A percentile compares a stretch with the other conserved stretches of the same genome.
phyloP scores from a whole-genome alignment of 2,888 invertebrate genomes.

The Piscicola geometra region DNA sequence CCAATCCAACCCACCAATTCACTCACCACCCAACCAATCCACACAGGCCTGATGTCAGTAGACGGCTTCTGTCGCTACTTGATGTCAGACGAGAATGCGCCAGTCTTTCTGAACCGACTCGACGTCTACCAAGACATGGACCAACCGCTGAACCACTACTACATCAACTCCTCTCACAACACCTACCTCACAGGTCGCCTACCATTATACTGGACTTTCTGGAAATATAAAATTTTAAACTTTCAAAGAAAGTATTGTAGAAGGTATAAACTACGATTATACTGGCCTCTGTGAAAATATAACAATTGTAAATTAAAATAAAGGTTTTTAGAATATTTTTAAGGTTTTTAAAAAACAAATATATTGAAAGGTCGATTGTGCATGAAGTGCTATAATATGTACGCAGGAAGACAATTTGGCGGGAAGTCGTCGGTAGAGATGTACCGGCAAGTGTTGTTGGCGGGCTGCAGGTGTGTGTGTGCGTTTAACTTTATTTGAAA shows the following conservation, averaged over 20 bases:
- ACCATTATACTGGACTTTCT: no score
- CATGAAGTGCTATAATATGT: no score
- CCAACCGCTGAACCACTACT: conserved; percentile 93
- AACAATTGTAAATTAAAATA: no score
- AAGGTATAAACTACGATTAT: no score
- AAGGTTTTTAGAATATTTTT: no score
- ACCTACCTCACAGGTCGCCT: conserved; percentile 56
- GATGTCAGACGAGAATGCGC: conserved; percentile 99
- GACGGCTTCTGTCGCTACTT: conserved; percentile 95
- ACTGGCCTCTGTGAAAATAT: no score
- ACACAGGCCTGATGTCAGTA: conserved; percentile 68
- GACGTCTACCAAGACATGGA: conserved; percentile 92
- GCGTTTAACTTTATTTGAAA: background rate
- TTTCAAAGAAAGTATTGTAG: no score
- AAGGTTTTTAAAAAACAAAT: no score
- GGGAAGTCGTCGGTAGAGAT: conserved; percentile 95
- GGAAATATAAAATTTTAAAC: no score
- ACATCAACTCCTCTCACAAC: conserved; percentile 78
- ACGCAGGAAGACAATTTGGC: conserved; percentile 82
- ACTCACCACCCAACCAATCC: no score
- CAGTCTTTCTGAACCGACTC: conserved; percentile 94
- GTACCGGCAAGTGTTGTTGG: conserved; percentile 92
- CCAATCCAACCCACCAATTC: no score
- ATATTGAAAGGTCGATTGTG: no score
- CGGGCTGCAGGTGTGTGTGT: conserved; percentile 80